These are phyloP conservation scores for Salarias fasciatus DNA, from an alignment of 2,797 vertebrate genomes.

Conservation along the genomic window DNA sequence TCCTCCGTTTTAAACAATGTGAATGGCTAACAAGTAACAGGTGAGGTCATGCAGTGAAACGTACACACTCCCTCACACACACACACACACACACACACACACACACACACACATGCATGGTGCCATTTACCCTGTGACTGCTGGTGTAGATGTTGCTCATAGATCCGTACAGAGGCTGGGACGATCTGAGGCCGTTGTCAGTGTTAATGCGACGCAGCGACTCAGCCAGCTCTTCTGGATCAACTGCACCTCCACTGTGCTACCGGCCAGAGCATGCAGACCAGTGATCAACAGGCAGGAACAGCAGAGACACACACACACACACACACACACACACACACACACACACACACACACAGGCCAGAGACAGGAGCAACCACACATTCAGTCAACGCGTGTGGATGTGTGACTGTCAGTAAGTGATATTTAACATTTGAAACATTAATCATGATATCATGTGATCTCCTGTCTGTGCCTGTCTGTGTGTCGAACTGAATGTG, in stretches of 20 bases:
- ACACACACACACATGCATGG: constrained; percentile 8
- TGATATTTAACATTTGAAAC: too few relatives aligned
- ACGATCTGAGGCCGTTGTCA: constrained; percentile 77
- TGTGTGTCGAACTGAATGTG: too few relatives aligned
- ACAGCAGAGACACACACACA: constrained; percentile 26
- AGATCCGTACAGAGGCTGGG: constrained; percentile 83
- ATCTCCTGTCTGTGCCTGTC: too few relatives aligned
- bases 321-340: too few relatives aligned
- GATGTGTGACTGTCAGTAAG: too few relatives aligned
- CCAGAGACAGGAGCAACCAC: constrained; percentile 7
- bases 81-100: constrained; percentile 11
- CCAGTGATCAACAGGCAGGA: constrained; percentile 39
- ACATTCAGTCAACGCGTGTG: constrained; percentile 48
- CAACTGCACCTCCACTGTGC: constrained; percentile 83
- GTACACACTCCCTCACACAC: constrained; percentile 8
- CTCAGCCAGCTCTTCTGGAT: constrained; percentile 84
- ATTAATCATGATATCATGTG: too few relatives aligned
- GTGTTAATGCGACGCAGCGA: constrained; percentile 79
- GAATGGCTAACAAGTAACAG: too few relatives aligned
- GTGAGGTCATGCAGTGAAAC: too few relatives aligned
- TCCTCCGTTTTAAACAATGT: too few relatives aligned
- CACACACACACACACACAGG: neutral
- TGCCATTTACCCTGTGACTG: constrained; percentile 84
- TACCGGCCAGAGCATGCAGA: constrained; percentile 78
- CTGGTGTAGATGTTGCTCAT: constrained; percentile 84